Base-by-base conservation (phyloP, 2,797 vertebrate species). In the Sebastes flavidus region DNA sequence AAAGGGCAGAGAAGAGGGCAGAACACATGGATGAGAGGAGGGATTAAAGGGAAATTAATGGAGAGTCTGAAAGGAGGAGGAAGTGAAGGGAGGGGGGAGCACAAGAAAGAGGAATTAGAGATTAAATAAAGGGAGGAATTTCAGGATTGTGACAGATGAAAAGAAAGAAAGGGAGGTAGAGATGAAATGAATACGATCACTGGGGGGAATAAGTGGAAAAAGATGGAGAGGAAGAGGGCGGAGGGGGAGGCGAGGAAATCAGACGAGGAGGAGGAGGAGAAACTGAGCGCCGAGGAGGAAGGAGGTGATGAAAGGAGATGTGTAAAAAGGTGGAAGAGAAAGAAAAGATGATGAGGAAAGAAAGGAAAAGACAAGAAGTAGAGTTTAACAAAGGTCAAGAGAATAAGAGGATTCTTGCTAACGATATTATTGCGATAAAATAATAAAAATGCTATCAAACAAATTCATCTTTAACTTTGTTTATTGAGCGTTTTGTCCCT, bases 11-110 rank as follows among this genome's bases (percentile, higher is more conserved):
- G 36, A 32, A 27, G 55, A 75, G 58, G 72, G 61, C 7, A 24
- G n/a, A 71, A 65, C 52, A 73, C 59, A 77, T 13, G 84, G 78
- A 80, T 74, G 85, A 80, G 76, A 82, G 82, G 79, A 79, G 63
- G 70, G 84, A 86, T 84, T 87, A 82, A 78, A 81, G 59, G 30
- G 65, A 87, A 82, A 85, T 81, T 71, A 80, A 79, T 8, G 29
- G 56, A 6, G 67, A 62, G 42, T 8, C 9, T 80, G 49, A 75
- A 72, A 66, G 66, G 32, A 66, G 30, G n/a, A 83, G 85, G 87
- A 86, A 83, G 72, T 24, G 49, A 68, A 10, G 29, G 38, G 32
- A 11, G 16, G 24, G 29, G 70, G 74, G 65, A 55, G 65, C 30
- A 58, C 2, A 73, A 80, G 68, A 70, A 72, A 29, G 77, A 75